Evolutionary conservation across 2,888 invertebrate genomes (phyloP), one percentile per base, ranked within the genome.

Genomic region (Tenthredo mesomela): DNA sequence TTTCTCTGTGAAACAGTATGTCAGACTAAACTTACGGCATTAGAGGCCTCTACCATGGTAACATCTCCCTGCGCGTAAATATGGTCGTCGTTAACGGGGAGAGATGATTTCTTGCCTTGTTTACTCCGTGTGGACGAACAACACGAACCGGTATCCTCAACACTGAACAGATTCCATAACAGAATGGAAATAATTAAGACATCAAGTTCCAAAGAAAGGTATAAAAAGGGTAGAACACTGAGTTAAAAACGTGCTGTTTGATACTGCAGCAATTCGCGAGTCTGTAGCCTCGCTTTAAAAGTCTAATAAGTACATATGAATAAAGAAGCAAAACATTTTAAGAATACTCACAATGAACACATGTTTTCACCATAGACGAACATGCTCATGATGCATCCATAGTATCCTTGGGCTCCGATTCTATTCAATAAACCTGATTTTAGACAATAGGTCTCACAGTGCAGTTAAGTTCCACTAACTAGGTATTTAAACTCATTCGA

Each of bases 261-360:
- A n/a, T 54, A n/a, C 54, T n/a, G n/a, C n/a, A 54, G 54, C 54
- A 54, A 54, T n/a, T 54, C n/a, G n/a, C n/a, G n/a, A 61, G 61
- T 10, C 3, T 61, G 25, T 61, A 10, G 21, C 61, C 61, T 61
- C 25, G 12, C 10, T 25, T 12, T 7, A 10, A 25, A 1, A 25
- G 61, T 25, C 61, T 61, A 4, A 61, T 61, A 25, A 12, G 9
- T 25, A 9, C 61, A 61, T 25, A 21, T 61, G 25, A 21, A 61
- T 7, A 61, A 70, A 37, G 1, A 37, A 18, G 2, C 12, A 70
- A 18, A 37, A 29, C 70, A 70, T 15, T 70, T 37, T 18, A 70
- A 70, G n/a, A 7, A 18, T 37, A 70, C 70, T 70, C 29, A 70
- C 70, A 70, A 70, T 15, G 33, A 29, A 37, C 70, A 70, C 25